phyloP scores from a whole-genome alignment of 2,113 vertebrate genomes.

The Xiphophorus maculatus region DNA sequence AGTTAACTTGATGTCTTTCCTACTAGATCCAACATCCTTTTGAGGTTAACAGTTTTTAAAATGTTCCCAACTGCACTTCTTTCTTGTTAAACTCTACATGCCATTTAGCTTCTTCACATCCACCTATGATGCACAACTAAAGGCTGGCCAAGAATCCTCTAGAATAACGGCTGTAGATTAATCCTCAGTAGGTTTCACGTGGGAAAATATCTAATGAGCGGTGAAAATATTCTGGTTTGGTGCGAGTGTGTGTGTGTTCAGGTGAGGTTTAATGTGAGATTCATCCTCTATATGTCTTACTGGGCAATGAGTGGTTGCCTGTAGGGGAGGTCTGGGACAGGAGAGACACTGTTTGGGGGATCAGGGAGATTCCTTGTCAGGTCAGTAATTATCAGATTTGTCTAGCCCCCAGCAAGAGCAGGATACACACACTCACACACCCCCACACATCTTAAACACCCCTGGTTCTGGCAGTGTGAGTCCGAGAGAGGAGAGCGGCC shows the following conservation, averaged over 20 bases:
- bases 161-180: background rate
- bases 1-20: background rate
- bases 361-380: constrained; percentile 53
- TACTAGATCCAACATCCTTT: no score
- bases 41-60: no score
- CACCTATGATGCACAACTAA: background rate
- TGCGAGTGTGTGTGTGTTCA: constrained; percentile 8
- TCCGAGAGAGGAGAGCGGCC: constrained; percentile 44
- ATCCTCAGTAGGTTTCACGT: constrained; percentile 25
- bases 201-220: constrained; percentile 23
- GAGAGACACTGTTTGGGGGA: constrained; percentile 6
- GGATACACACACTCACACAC: constrained; percentile 25
- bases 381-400: constrained; percentile 77
- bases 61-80: no score
- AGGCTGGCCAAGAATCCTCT: background rate
- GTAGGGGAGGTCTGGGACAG: constrained; percentile 27
- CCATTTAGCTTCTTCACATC: no score
- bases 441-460: constrained; percentile 23
- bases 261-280: background rate
- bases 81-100: no score
- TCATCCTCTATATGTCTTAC: constrained; percentile 19
- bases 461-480: constrained; percentile 28
- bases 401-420: constrained; percentile 31
- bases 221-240: background rate
- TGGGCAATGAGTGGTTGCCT: constrained; percentile 6